Evolutionary conservation across 2,888 invertebrate genomes (phyloP).

Genomic region (Limnephilus lunatus): DNA sequence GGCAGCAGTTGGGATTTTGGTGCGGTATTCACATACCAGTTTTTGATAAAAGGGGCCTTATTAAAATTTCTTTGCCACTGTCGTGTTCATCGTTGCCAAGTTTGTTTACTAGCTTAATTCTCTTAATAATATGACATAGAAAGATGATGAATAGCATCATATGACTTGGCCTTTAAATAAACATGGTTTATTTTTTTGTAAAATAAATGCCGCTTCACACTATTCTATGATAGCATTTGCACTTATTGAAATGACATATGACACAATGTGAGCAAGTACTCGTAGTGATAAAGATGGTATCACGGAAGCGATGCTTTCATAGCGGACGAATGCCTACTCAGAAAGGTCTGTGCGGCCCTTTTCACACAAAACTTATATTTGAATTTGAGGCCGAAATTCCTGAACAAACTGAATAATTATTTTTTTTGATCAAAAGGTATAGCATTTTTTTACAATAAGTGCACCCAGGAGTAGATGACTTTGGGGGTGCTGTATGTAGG

Average conservation of each 20-base stretch:
- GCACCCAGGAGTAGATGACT: too few species aligned
- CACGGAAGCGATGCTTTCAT: background rate
- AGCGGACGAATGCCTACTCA: background rate
- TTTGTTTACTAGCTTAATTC: background rate
- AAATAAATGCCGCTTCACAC: background rate
- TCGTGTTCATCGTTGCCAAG: background rate
- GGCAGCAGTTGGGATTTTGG: too few species aligned
- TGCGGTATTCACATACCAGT: too few species aligned
- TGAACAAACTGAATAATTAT: too few species aligned
- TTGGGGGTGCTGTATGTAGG: too few species aligned
- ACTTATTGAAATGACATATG: background rate
- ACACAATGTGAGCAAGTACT: background rate
- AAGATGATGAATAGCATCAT: background rate
- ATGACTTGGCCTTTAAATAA: background rate
- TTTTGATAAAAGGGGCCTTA: too few species aligned
- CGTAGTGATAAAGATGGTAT: background rate
- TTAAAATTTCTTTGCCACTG: background rate
- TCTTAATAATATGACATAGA: background rate
- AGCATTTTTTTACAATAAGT: too few species aligned
- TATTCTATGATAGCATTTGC: background rate
- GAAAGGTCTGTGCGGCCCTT: too few species aligned
- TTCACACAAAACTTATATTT: too few species aligned
- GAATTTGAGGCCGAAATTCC: too few species aligned
- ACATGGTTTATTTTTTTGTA: background rate
- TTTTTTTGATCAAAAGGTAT: too few species aligned